phyloP scores from a whole-genome alignment of 2,113 vertebrate genomes.

The Prunella fulvescens region DNA sequence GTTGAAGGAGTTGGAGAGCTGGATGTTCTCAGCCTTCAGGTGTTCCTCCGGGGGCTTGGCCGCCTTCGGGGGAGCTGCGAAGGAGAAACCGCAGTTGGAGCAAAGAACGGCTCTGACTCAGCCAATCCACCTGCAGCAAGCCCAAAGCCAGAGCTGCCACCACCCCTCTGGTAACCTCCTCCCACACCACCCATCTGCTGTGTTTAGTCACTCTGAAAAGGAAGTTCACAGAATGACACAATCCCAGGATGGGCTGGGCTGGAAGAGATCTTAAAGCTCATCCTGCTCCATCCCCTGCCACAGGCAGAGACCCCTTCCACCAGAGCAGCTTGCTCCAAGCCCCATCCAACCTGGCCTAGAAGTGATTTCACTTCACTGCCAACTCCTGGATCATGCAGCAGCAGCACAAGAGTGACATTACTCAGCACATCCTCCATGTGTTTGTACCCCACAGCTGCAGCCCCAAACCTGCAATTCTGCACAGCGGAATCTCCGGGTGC shows the following conservation, averaged over 20 bases:
- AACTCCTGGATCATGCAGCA: fast-evolving
- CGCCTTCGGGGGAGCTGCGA: conserved; percentile 83
- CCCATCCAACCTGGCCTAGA: neutral
- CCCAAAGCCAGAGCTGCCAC: neutral
- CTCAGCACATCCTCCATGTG: fast-evolving
- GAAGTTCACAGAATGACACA: neutral
- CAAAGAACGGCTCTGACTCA: neutral
- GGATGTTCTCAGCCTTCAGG: conserved; percentile 82
- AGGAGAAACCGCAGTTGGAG: neutral
- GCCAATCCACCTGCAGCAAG: fast-evolving
- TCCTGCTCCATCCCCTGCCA: neutral
- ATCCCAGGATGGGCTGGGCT: neutral
- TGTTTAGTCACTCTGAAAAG: neutral
- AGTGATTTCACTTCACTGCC: neutral
- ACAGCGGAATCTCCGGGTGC: fast-evolving
- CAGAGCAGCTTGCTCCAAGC: neutral
- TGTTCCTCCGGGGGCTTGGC: conserved; percentile 85
- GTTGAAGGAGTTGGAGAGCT: conserved; percentile 81
- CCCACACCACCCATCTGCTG: neutral
- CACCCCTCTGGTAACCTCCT: neutral
- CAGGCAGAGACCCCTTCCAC: neutral
- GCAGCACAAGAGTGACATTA: fast-evolving
- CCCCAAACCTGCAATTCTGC: neutral
- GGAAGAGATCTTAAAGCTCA: neutral
- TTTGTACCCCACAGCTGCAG: fast-evolving